Percentiles rank a stretch among this genome's conserved stretches.
These are phyloP conservation scores for Cirrhinus molitorella DNA, from an alignment of 2,797 vertebrate species.

Conservation along the genomic window DNA sequence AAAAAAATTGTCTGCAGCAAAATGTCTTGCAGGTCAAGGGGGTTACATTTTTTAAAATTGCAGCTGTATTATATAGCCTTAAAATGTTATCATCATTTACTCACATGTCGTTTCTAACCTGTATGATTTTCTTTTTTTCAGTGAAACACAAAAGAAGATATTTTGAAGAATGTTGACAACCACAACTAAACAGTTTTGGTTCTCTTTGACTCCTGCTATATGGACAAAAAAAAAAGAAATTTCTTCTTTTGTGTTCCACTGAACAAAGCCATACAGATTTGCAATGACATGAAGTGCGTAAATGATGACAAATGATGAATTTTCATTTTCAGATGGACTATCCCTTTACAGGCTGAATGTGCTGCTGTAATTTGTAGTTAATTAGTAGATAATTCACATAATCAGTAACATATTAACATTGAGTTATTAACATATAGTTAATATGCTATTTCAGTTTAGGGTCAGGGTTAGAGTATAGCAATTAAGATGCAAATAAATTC, in stretches of 20 bases:
- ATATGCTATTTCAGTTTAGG: not conserved
- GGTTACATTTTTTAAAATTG: too few relatives aligned
- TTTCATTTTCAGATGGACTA: not conserved
- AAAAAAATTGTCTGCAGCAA: too few relatives aligned
- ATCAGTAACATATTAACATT: not conserved
- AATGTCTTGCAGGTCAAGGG: too few relatives aligned
- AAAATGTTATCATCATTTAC: too few relatives aligned
- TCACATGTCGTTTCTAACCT: not conserved
- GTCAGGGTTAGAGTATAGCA: too few relatives aligned
- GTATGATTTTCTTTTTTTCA: not conserved
- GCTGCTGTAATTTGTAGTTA: not conserved
- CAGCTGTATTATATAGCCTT: not conserved
- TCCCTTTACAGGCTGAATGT: not conserved
- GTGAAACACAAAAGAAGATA: not conserved
- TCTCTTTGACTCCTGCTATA: not conserved
- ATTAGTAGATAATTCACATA: not conserved
- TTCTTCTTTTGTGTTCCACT: not conserved
- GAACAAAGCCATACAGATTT: not conserved
- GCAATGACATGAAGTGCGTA: not conserved
- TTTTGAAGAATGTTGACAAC: not conserved
- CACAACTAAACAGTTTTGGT: not conserved
- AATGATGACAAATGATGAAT: not conserved
- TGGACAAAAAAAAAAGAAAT: not conserved
- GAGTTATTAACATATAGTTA: too few relatives aligned
- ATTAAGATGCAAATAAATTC: not conserved